These are phyloP conservation scores for Himantopus leucocephalus DNA, from an alignment of 2,113 vertebrate genomes.

Conservation along the genomic window DNA sequence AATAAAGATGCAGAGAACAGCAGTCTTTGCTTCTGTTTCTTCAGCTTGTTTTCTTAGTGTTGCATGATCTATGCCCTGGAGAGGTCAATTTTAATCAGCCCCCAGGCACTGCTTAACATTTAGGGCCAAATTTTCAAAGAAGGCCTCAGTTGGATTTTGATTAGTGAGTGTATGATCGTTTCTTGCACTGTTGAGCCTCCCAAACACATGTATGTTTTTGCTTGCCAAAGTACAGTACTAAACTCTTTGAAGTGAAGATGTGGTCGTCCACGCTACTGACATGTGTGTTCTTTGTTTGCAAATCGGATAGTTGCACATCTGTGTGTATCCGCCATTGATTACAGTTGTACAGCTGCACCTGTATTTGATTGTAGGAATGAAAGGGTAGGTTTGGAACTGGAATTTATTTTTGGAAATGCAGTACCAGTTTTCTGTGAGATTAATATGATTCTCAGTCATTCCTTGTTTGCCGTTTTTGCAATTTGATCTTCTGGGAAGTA, in stretches of 20 bases:
- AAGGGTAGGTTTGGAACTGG: not conserved
- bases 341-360: not conserved
- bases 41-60: conserved; percentile 73
- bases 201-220: conserved; percentile 56
- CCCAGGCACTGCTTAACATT: conserved; percentile 63
- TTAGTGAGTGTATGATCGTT: not conserved
- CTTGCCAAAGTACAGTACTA: conserved; percentile 38
- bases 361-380: conserved; percentile 39
- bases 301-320: conserved; percentile 32
- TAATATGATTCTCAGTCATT: not conserved
- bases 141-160: conserved; percentile 38
- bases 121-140: conserved; percentile 57
- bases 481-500: conserved; percentile 11
- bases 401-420: conserved; percentile 24
- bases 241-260: conserved; percentile 60
- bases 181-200: conserved; percentile 41
- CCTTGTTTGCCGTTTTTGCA: not conserved
- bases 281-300: conserved; percentile 34
- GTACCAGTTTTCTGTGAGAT: not conserved
- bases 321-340: conserved; percentile 18
- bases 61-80: conserved; percentile 63
- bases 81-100: conserved; percentile 76
- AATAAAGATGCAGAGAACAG: conserved; percentile 73
- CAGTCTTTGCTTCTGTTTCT: conserved; percentile 65
- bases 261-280: conserved; percentile 14